These are phyloP conservation scores for Stigmatopora nigra DNA, from an alignment of 2,113 vertebrate genomes.

Conservation along the genomic window DNA sequence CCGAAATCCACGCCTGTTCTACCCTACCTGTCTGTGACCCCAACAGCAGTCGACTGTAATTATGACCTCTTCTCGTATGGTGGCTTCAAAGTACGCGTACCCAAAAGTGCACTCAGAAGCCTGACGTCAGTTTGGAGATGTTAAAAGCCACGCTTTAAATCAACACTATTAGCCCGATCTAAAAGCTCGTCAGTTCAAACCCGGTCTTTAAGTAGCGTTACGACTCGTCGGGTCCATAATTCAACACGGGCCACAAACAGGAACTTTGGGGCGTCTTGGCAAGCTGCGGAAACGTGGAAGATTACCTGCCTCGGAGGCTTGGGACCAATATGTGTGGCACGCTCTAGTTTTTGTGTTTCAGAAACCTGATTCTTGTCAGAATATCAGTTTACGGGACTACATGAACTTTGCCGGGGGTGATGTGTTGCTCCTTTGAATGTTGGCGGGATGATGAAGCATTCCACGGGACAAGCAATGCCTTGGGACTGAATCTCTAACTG, in stretches of 20 bases:
- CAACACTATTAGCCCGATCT: slow-evolving; percentile 24
- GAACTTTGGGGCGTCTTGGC: slow-evolving; percentile 38
- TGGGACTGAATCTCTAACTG: slow-evolving; percentile 11
- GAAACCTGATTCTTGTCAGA: slow-evolving; percentile 66
- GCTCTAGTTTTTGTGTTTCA: slow-evolving; percentile 61
- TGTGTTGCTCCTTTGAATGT: slow-evolving; percentile 40
- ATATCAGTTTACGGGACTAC: slow-evolving; percentile 60
- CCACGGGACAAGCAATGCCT: slow-evolving; percentile 39
- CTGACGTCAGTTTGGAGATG: slow-evolving; percentile 22
- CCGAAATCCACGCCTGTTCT: slow-evolving; percentile 35
- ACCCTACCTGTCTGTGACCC: slow-evolving; percentile 62
- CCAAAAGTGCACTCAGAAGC: slow-evolving; percentile 12
- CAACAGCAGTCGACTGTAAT: slow-evolving; percentile 28
- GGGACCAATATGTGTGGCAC: slow-evolving; percentile 57
- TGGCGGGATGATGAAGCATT: slow-evolving; percentile 50
- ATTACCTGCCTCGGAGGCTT: slow-evolving; percentile 51
- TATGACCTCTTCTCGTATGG: slow-evolving; percentile 29
- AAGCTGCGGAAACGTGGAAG: slow-evolving; percentile 37
- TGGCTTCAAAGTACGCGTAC: slow-evolving; percentile 28
- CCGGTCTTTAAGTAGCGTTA: slow-evolving; percentile 5
- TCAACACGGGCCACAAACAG: slow-evolving; percentile 36
- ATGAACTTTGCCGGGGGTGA: slow-evolving; percentile 50
- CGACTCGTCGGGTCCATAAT: slow-evolving; percentile 19
- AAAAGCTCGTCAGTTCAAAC: slow-evolving; percentile 10
- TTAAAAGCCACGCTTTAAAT: slow-evolving; percentile 4